phyloP scores from a whole-genome alignment of 2,113 vertebrate genomes.

The Pachyramphus minor region DNA sequence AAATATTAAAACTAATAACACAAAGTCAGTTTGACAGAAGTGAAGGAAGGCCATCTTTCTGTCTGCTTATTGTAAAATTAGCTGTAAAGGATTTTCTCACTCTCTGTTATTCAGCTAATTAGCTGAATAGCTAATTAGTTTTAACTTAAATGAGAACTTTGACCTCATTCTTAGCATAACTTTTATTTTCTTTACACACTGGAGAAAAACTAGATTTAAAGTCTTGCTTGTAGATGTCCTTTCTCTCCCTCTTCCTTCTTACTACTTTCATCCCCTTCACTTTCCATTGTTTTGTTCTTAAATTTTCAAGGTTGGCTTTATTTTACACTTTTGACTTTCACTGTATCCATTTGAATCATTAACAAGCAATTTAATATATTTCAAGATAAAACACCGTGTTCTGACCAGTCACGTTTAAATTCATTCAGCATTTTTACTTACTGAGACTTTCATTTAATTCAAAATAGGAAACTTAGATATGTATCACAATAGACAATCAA shows the following conservation, averaged over 20 bases:
- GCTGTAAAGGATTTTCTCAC: background rate
- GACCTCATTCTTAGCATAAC: background rate
- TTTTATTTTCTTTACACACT: background rate
- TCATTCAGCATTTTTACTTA: background rate
- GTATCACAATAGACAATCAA: background rate
- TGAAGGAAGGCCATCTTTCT: background rate
- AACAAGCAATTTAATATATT: background rate
- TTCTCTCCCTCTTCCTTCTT: background rate
- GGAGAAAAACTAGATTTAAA: background rate
- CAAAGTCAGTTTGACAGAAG: background rate
- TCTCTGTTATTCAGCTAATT: background rate
- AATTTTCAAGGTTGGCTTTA: background rate
- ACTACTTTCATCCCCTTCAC: background rate
- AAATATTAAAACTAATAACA: background rate
- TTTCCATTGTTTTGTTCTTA: background rate
- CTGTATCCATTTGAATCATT: background rate
- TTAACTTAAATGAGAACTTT: background rate
- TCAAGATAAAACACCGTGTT: background rate
- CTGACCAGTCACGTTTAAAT: background rate
- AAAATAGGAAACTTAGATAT: background rate
- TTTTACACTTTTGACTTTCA: background rate
- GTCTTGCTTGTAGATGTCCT: background rate
- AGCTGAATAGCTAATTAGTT: background rate
- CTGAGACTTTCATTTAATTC: background rate
- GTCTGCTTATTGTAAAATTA: background rate